These are phyloP conservation scores for Micromesistius poutassou DNA, from an alignment of 2,797 vertebrate species.

Conservation along the genomic window DNA sequence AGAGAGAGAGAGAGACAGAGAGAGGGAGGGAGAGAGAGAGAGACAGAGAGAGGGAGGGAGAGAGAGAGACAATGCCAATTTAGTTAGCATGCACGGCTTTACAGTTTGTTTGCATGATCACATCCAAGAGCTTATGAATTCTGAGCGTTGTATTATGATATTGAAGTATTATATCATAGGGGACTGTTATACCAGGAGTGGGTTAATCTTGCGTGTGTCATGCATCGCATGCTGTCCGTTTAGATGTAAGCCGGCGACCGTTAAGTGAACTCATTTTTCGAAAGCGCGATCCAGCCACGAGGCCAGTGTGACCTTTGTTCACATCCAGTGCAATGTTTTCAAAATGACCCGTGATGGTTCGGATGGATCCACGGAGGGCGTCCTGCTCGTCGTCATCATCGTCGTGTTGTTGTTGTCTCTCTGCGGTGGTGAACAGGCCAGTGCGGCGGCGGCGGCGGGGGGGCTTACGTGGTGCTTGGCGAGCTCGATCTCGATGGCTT, in stretches of 20 bases:
- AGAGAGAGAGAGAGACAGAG: too few relatives aligned
- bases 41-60: background rate
- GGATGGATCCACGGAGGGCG: too few relatives aligned
- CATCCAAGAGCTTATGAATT: background rate
- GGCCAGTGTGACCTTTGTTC: too few relatives aligned
- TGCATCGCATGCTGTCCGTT: background rate
- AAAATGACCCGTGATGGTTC: too few relatives aligned
- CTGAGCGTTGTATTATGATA: background rate
- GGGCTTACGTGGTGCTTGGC: slow-evolving; percentile 96
- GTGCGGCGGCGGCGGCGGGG: background rate
- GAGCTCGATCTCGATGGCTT: slow-evolving; percentile 95
- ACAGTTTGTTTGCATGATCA: background rate
- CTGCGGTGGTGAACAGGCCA: background rate
- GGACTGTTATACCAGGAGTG: background rate
- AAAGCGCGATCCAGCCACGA: background rate
- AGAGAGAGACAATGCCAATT: background rate
- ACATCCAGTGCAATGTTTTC: too few relatives aligned
- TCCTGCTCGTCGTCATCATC: too few relatives aligned
- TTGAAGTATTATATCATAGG: background rate
- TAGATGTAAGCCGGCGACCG: background rate
- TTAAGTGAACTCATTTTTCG: background rate
- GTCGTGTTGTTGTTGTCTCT: background rate
- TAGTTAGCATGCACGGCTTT: background rate
- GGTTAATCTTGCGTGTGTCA: background rate
- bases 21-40: background rate